Percentiles rank a stretch among this genome's conserved stretches.
These are phyloP conservation scores for Thaleichthys pacificus DNA, from an alignment of 2,797 vertebrate genomes.

Conservation along the genomic window DNA sequence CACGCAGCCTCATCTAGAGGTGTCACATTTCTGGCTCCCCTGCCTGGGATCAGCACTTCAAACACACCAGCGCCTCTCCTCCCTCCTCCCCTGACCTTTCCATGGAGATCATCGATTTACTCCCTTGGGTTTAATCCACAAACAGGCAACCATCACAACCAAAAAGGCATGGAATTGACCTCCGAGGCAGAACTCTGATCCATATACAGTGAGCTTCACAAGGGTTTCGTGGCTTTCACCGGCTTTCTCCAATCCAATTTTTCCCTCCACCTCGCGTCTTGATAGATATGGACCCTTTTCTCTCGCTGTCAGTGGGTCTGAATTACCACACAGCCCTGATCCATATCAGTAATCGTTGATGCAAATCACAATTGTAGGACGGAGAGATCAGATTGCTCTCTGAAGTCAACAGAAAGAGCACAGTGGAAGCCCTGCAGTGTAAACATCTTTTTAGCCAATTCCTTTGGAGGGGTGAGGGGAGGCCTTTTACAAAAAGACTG, in stretches of 20 bases:
- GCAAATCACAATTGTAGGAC: slow-evolving; percentile 55
- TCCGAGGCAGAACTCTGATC: slow-evolving; percentile 69
- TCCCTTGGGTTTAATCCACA: slow-evolving; percentile 72
- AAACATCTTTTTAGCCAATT: slow-evolving; percentile 45
- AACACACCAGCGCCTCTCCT: slow-evolving; percentile 69
- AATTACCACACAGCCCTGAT: slow-evolving; percentile 33
- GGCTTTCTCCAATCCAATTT: slow-evolving; percentile 59
- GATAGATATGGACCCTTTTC: slow-evolving; percentile 53
- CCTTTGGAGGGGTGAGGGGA: no score
- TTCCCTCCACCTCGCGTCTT: slow-evolving; percentile 39
- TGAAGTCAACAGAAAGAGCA: slow-evolving; percentile 39
- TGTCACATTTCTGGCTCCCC: slow-evolving; percentile 74
- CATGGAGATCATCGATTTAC: slow-evolving; percentile 72
- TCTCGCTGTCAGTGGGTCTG: slow-evolving; percentile 37
- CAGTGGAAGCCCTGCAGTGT: slow-evolving; percentile 33
- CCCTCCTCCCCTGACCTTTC: slow-evolving; percentile 66
- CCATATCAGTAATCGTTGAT: slow-evolving; percentile 57
- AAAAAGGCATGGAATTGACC: slow-evolving; percentile 69
- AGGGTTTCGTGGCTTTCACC: slow-evolving; percentile 59
- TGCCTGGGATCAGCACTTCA: slow-evolving; percentile 72
- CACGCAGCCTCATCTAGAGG: slow-evolving; percentile 66
- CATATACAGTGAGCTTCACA: slow-evolving; percentile 58
- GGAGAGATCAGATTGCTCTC: slow-evolving; percentile 48
- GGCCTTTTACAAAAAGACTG: no score
- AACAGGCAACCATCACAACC: slow-evolving; percentile 70